Conservation (phyloP, 2,888 invertebrate species). For the Limnephilus rhombicus region DNA sequence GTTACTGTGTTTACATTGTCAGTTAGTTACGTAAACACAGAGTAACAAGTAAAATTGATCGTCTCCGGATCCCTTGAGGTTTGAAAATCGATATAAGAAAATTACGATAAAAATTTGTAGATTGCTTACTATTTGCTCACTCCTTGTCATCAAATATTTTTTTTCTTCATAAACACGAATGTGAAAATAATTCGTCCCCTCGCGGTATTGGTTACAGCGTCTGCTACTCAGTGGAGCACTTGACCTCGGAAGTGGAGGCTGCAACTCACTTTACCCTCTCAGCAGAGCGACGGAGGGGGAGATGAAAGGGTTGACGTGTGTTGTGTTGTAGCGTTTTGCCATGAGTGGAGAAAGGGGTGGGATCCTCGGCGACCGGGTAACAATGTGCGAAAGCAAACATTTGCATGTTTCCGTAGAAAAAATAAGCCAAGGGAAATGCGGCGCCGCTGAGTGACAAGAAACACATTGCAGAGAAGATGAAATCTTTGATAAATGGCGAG, state of each 20-base stretch:
- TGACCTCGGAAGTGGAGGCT: constrained; percentile 42
- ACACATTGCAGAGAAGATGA: background rate
- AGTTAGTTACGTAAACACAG: too few species aligned
- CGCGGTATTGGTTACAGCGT: background rate
- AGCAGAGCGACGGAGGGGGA: constrained; percentile 23
- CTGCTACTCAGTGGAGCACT: constrained; percentile 53
- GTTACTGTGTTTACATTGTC: too few species aligned
- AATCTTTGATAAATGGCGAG: background rate
- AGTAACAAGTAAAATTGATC: too few species aligned
- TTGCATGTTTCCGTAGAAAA: constrained; percentile 27
- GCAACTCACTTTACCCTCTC: constrained; percentile 23
- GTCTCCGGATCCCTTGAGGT: too few species aligned
- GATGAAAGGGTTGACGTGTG: constrained; percentile 49
- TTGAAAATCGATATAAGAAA: too few species aligned
- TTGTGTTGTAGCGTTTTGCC: constrained; percentile 48
- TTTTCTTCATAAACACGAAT: background rate
- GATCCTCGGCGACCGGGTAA: constrained; percentile 20
- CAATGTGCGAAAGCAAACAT: constrained; percentile 36
- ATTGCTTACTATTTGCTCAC: background rate
- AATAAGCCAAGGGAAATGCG: background rate
- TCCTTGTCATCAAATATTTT: background rate
- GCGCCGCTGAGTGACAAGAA: background rate
- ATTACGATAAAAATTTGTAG: background rate
- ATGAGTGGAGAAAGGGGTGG: constrained; percentile 45
- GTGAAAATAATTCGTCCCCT: background rate